Conservation (phyloP, 2,888 invertebrate species). For the Drosophila eohydei region DNA sequence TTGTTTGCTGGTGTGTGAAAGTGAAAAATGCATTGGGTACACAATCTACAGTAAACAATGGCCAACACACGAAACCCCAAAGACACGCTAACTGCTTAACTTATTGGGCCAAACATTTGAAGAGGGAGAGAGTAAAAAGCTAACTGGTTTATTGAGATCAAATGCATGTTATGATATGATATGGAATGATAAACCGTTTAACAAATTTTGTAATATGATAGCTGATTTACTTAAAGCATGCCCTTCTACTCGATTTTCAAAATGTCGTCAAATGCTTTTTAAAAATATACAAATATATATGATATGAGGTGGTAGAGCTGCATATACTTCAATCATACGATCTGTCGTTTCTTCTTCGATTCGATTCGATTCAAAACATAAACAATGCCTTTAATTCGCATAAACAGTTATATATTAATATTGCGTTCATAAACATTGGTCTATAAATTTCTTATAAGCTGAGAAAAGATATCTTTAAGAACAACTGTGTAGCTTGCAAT, state of each 20-base stretch:
- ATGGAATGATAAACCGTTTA: not conserved
- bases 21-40: conserved; percentile 58
- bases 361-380: not conserved
- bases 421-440: too few relatives aligned
- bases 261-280: not conserved
- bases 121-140: not conserved
- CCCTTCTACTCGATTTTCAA: not conserved
- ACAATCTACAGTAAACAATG: conserved; percentile 23
- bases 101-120: conserved; percentile 40
- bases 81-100: conserved; percentile 36
- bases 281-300: not conserved
- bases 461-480: not conserved
- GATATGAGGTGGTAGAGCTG: not conserved
- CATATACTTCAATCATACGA: not conserved
- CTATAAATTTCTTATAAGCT: not conserved
- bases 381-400: not conserved
- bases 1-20: conserved; percentile 52
- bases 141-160: conserved; percentile 20
- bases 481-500: not conserved
- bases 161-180: conserved; percentile 11
- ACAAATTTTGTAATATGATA: not conserved
- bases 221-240: not conserved
- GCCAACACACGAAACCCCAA: conserved; percentile 34
- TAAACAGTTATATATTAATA: not conserved
- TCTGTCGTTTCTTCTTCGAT: not conserved